Base-by-base conservation (phyloP, 1,140 invertebrate genomes). In the Chironomus striatipennis region DNA sequence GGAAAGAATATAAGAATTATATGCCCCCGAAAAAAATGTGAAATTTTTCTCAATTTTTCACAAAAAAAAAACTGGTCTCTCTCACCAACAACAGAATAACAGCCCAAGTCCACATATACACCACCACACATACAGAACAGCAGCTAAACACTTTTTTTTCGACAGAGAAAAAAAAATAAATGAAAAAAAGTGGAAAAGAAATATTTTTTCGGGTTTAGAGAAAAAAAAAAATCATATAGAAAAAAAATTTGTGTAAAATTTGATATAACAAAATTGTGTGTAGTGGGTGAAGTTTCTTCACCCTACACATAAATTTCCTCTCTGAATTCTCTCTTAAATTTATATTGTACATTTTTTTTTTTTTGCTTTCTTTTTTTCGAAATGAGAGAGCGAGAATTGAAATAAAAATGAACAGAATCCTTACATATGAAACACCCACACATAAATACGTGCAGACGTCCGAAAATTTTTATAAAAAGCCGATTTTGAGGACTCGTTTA, bases 391-490 rank as follows among this genome's bases (percentile, higher is more conserved):
- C 12, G 12, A 57, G 47, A 57, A 15, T n/a, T n/a, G 18, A 70
- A 70, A 9, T 17, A 20, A 18, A 20, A 18, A 70, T n/a, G 65
- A 70, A 70, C 47, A 70, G 20, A 70, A 70, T 70, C 17, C 20
- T 20, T 70, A 70, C 17, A 70, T 70, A 20, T 70, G 65, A 70
- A 20, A 18, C 65, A 70, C 65, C 65, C 65, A 20, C 65, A 70
- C 65, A 70, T 21, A 70, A 70, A 70, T 21, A 70, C 65, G 6
- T 20, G 17, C 17, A 70, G 65, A 70, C 65, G 65, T 70, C 65
- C 65, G 65, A 70, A 70, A 21, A 70, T 70, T 70, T 70, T 70
- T 70, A 70, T 70, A 70, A 70, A 70, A 70, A 70, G 65, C 65
- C 65, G 65, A 70, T 21, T 34, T 20, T 21, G 18, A 70, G 65